Evolutionary conservation across 2,113 vertebrate species (phyloP).

Genomic region (Phrynosoma platyrhinos): DNA sequence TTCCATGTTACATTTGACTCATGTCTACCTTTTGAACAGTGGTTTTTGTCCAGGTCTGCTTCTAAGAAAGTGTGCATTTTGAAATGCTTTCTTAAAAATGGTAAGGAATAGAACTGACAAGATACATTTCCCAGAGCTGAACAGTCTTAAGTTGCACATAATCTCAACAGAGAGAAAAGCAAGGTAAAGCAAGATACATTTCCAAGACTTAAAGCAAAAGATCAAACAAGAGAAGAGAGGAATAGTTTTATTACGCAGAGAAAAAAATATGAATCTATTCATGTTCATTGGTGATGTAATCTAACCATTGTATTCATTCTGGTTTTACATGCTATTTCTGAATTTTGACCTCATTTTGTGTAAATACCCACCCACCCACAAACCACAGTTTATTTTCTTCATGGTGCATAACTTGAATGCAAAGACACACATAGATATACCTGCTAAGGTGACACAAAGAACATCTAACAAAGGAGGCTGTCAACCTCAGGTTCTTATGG

Average conservation of each 20-base stretch:
- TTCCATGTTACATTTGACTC: not conserved
- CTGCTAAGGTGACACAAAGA: too few relatives aligned
- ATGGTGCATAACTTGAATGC: not conserved
- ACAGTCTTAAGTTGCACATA: not conserved
- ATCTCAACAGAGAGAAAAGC: not conserved
- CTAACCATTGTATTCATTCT: not conserved
- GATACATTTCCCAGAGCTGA: not conserved
- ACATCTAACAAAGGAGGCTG: not conserved
- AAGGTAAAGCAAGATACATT: not conserved
- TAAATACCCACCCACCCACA: not conserved
- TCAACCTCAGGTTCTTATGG: not conserved
- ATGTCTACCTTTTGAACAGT: not conserved
- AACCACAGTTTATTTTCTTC: too few relatives aligned
- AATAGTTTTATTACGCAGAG: too few relatives aligned
- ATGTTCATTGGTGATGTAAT: not conserved
- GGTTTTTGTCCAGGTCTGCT: not conserved
- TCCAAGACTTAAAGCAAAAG: not conserved
- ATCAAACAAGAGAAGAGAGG: not conserved
- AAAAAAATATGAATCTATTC: not conserved
- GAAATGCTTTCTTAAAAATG: not conserved
- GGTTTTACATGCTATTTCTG: not conserved
- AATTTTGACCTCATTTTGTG: not conserved
- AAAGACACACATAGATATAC: not conserved
- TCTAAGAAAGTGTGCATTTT: not conserved
- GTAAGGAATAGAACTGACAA: not conserved